Evolutionary conservation across 2,888 invertebrate species (phyloP).

Genomic region (Pterobdella sp.): DNA sequence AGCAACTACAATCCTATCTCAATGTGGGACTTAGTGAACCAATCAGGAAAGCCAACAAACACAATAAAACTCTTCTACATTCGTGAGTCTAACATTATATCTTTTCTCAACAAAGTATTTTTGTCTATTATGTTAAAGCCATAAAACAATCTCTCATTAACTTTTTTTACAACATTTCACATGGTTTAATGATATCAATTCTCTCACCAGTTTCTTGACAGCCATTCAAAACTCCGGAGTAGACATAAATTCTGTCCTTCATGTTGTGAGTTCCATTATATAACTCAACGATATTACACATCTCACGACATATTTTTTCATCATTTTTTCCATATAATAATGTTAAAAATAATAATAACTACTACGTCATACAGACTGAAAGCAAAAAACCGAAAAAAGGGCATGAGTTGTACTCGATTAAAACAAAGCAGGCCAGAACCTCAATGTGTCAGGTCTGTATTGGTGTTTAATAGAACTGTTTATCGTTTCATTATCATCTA

Average conservation of each 20-base stretch:
- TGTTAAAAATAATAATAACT: background rate
- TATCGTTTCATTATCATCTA: no score
- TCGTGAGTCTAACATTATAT: constrained; percentile 25
- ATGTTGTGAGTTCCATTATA: background rate
- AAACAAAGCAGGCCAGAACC: background rate
- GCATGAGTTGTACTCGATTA: background rate
- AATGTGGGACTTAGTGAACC: constrained; percentile 81
- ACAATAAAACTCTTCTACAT: constrained; percentile 74
- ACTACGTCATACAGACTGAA: background rate
- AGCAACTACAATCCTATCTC: constrained; percentile 91
- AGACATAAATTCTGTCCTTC: constrained; percentile 16
- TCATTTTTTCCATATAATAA: background rate
- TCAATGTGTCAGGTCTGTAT: constrained; percentile 10
- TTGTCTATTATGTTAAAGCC: no score
- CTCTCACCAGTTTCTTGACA: constrained; percentile 86
- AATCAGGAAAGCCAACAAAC: constrained; percentile 87
- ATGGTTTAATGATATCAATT: background rate
- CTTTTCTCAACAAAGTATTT: no score
- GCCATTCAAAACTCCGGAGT: constrained; percentile 79
- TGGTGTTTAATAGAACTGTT: no score
- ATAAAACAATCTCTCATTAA: no score
- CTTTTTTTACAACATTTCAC: no score
- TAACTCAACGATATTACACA: background rate
- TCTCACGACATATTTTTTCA: background rate
- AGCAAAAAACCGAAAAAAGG: constrained; percentile 18